phyloP scores from a whole-genome alignment of 2,888 invertebrate species.

The Andrena bucephala region DNA sequence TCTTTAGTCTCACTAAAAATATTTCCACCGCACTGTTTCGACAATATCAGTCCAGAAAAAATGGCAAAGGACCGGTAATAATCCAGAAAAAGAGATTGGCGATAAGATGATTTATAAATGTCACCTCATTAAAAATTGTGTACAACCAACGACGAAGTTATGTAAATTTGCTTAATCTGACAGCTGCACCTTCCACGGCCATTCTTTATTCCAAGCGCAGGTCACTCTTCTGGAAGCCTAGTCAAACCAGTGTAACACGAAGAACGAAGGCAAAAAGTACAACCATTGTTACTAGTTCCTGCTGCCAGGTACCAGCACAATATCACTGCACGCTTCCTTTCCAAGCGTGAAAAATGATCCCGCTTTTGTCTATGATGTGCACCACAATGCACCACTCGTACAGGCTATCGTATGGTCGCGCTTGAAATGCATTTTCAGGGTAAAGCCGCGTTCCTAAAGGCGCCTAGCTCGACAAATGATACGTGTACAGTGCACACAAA shows the following conservation, averaged over 20 bases:
- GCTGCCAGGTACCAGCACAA: slow-evolving; percentile 73
- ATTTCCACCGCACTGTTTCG: no score
- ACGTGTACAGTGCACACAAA: slow-evolving; percentile 2
- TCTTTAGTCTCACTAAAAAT: background rate
- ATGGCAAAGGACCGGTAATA: background rate
- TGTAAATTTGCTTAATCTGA: slow-evolving; percentile 57
- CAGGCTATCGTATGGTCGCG: slow-evolving; percentile 54
- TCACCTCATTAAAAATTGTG: background rate
- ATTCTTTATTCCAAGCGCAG: slow-evolving; percentile 57
- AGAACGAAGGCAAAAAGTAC: slow-evolving; percentile 71
- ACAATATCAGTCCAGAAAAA: no score
- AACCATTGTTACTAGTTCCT: slow-evolving; percentile 76
- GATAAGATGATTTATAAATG: background rate
- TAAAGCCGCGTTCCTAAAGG: slow-evolving; percentile 51
- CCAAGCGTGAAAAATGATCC: slow-evolving; percentile 81
- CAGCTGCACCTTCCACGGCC: slow-evolving; percentile 40
- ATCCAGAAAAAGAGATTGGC: background rate
- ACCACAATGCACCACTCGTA: slow-evolving; percentile 65
- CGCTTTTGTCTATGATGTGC: slow-evolving; percentile 79
- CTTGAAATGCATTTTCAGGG: slow-evolving; percentile 62
- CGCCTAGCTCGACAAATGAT: slow-evolving; percentile 38
- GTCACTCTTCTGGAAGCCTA: slow-evolving; percentile 74
- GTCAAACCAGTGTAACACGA: slow-evolving; percentile 82
- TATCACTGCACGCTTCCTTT: slow-evolving; percentile 78
- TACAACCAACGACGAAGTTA: slow-evolving; percentile 25